Percentiles rank a stretch among this genome's conserved stretches.
phyloP scores from a whole-genome alignment of 2,113 vertebrate genomes.

The Serinus canaria region DNA sequence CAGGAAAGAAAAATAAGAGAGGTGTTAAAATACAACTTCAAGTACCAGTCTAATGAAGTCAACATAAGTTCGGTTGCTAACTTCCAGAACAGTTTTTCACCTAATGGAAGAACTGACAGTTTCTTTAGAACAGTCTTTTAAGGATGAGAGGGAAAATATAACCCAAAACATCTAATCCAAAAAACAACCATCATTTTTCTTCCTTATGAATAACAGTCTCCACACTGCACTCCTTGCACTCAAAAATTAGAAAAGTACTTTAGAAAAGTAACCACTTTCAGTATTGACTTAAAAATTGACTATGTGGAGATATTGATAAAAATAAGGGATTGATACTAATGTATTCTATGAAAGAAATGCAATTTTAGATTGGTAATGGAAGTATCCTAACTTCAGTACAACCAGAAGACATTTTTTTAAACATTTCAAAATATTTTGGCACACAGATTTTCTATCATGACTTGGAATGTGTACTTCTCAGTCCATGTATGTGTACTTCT shows the following conservation, averaged over 20 bases:
- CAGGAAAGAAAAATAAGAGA: background rate
- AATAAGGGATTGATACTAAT: background rate
- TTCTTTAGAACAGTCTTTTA: background rate
- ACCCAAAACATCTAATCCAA: background rate
- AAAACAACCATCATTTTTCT: background rate
- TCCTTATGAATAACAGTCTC: background rate
- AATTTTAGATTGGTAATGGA: background rate
- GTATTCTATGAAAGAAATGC: background rate
- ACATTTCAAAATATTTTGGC: constrained; percentile 25
- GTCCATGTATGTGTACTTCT: background rate
- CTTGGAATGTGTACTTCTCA: background rate
- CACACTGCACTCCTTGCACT: background rate
- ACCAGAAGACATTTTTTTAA: background rate
- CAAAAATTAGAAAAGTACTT: background rate
- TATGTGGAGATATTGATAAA: background rate
- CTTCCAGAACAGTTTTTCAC: background rate
- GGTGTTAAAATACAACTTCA: background rate
- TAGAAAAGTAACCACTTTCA: background rate
- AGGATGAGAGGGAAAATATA: background rate
- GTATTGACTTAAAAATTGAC: background rate
- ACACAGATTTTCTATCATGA: background rate
- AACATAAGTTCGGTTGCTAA: background rate
- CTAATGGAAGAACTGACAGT: background rate
- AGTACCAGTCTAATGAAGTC: background rate
- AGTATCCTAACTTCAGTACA: background rate